Base-by-base conservation (phyloP, 2,797 vertebrate genomes). In the Esox masquinongy region DNA sequence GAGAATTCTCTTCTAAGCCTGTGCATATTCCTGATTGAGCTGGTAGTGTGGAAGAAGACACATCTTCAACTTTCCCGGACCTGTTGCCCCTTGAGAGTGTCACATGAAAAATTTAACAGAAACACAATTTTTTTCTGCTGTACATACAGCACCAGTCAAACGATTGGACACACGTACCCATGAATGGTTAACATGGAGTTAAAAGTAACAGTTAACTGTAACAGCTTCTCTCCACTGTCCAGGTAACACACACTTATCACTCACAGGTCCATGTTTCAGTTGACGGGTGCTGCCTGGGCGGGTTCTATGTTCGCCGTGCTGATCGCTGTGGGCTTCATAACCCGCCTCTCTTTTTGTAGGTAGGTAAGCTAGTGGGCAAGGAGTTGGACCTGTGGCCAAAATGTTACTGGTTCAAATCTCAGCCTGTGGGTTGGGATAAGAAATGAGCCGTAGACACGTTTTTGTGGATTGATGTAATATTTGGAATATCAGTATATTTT, bases 301-400 rank as follows among this genome's bases (percentile, higher is more conserved):
- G 36, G 74, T 67, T 15, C 24, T 9, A 14, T 75, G 1, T 1
- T 67, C 24, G 11, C 47, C 24, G 0, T 8, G 0, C 14, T 88
- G 0, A 51, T 77, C 24, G 1, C 71, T 1, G 64, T 80, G 15
- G 47, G 43, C 0, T 36, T 89, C 3, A 17, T 92, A 61, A 71
- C 83, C 68, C 79, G 86, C 16, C 85, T 93, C 2, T 90, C 87
- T 14, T 91, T 89, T 63, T 93, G 90, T 74, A 77, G 81, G 6
- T 90, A 22, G 53, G 9, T n/a, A n/a, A n/a, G n/a, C n/a, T n/a
- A n/a, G n/a, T n/a, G n/a, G n/a, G n/a, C 1, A n/a, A 56, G 19
- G 51, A 1, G 17, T 5, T n/a, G 19, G 15, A 7, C 53, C 53
- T 56, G 7, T 22, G n/a, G 53, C 53, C 50, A 1, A 51, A 51